Base-by-base conservation (phyloP, 2,113 vertebrate genomes). In the Butorides virescens region DNA sequence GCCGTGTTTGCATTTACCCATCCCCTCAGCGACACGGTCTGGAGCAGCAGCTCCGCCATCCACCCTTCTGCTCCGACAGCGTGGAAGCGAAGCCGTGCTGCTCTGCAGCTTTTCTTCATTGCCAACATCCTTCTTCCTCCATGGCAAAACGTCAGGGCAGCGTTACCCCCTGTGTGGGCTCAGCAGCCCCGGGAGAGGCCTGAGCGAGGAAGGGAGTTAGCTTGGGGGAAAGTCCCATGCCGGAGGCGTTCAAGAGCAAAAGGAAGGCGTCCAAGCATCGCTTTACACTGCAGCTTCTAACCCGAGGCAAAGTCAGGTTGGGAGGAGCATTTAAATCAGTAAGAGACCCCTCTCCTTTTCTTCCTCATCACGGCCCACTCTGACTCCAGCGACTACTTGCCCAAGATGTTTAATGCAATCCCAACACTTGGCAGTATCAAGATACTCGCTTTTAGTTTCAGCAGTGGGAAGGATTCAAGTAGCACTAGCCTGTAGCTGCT, bases 71-170 rank as follows among this genome's bases (percentile, higher is more conserved):
- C 66, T 85, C 70, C 0, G 0, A 8, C 13, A 39, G 62, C 0
- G 1, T 1, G 1, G 81, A 70, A 80, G 39, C 2, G 1, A 32
- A 76, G 59, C 73, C 0, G 3, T 26, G 50, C 83, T 21, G 77
- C 68, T 55, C 76, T 26, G 19, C 53, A n/a, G 22, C 47, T 67
- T 66, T 76, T 67, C 68, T 5, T 59, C 6, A 2, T 18, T 82
- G 92, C 73, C 93, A 96, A 59, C 9, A 78, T 72, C 81, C 70
- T 86, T 36, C 83, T 88, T 96, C 76, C 73, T 91, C 71, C 77
- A 44, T 53, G 53, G 77, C 83, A 61, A 22, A 68, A 13, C 0
- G 4, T 63, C 90, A 74, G 46, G 49, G 75, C 59, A 67, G 66
- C 1, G 0, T 17, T 53, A 67, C 25, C 19, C 46, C 3, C 14